phyloP scores from a whole-genome alignment of 2,113 vertebrate species.

The Gavia stellata region DNA sequence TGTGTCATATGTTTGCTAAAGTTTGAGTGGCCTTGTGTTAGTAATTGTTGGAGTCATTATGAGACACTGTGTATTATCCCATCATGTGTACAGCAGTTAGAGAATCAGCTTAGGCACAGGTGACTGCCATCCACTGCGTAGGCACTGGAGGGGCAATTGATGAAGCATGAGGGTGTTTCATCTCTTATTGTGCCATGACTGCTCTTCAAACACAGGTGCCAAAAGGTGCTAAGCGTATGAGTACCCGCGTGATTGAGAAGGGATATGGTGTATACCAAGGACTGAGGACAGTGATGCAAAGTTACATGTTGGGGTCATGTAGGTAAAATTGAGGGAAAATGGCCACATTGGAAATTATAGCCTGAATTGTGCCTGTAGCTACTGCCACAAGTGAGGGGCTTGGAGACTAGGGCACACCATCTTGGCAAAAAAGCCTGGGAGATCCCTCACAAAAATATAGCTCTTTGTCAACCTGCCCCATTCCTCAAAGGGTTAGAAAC shows the following conservation, averaged over 20 bases:
- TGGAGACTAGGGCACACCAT: neutral
- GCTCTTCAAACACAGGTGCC: accelerated
- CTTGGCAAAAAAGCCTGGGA: neutral
- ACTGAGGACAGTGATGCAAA: neutral
- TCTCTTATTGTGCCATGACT: neutral
- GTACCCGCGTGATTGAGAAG: neutral
- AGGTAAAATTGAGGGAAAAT: neutral
- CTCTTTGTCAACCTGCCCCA: neutral
- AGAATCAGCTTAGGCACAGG: neutral
- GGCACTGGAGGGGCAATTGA: neutral
- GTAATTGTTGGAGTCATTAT: neutral
- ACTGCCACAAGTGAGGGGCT: neutral
- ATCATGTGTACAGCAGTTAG: neutral
- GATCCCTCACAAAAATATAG: neutral
- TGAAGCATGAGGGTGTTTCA: neutral
- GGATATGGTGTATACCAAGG: too few relatives aligned
- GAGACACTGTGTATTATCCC: neutral
- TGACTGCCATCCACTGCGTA: neutral
- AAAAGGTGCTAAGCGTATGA: neutral
- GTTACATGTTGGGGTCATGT: neutral
- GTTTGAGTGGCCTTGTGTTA: neutral
- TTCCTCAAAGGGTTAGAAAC: neutral
- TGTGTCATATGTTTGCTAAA: neutral
- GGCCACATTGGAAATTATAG: accelerated
- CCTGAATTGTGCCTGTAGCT: neutral